Evolutionary conservation across 2,797 vertebrate species (phyloP).

Genomic region (Dromococcyx pavoninus): DNA sequence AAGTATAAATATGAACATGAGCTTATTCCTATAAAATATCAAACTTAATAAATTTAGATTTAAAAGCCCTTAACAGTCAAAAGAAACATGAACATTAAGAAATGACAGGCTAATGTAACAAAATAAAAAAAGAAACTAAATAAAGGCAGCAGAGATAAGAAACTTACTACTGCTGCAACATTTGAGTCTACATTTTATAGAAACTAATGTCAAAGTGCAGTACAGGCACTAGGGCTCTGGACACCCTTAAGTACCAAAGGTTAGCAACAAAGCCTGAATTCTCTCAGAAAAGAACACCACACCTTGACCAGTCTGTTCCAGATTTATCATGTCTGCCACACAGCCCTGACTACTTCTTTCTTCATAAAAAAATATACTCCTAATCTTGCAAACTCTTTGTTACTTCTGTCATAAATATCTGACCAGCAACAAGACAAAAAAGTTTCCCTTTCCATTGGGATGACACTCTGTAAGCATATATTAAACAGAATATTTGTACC

Average conservation of each 20-base stretch:
- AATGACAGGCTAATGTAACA: background rate
- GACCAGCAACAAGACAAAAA: background rate
- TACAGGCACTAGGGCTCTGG: background rate
- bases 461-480: background rate
- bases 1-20: background rate
- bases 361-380: background rate
- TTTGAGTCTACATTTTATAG: background rate
- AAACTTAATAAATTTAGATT: background rate
- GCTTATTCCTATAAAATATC: background rate
- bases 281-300: background rate
- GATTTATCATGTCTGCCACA: background rate
- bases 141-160: background rate
- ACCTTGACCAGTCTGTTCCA: background rate
- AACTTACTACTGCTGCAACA: background rate
- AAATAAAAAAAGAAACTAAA: background rate
- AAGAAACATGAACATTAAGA: background rate
- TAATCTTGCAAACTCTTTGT: background rate
- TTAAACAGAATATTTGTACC: background rate
- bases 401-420: background rate
- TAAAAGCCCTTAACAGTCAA: background rate
- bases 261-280: background rate
- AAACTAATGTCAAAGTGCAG: background rate
- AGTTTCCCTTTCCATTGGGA: background rate
- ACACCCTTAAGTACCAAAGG: background rate
- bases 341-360: background rate